Evolutionary conservation across 2,797 vertebrate species (phyloP).

Genomic region (Octomys mimax): DNA sequence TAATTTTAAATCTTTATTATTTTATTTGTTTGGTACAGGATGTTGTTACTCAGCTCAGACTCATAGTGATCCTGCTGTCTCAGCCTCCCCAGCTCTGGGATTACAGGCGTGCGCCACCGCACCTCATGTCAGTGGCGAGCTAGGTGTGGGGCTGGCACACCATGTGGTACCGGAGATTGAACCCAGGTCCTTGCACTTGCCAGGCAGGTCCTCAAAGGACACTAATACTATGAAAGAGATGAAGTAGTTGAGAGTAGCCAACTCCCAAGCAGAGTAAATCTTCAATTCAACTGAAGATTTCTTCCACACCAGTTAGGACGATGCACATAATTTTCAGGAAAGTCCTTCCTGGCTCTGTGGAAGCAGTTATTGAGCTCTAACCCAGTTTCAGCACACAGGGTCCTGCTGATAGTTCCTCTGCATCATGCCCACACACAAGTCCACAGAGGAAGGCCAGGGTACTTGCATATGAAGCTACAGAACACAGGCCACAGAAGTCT

Average conservation of each 20-base stretch:
- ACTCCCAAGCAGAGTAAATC: conserved; percentile 9
- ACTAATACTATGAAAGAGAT: not conserved
- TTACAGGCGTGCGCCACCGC: too few species aligned
- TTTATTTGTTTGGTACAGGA: too few species aligned
- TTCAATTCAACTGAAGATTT: not conserved
- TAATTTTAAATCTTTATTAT: too few species aligned
- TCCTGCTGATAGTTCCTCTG: not conserved
- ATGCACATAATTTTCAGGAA: not conserved
- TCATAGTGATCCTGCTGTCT: too few species aligned
- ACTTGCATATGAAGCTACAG: not conserved
- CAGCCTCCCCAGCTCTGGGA: too few species aligned
- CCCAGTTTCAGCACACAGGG: not conserved
- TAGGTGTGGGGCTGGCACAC: too few species aligned
- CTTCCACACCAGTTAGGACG: not conserved
- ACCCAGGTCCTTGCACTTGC: too few species aligned
- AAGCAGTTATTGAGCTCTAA: not conserved
- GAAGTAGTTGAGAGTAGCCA: not conserved
- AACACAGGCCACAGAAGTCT: not conserved
- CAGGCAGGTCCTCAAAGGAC: not conserved
- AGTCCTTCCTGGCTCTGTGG: not conserved
- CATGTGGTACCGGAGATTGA: too few species aligned
- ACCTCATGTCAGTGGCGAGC: too few species aligned
- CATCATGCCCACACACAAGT: not conserved
- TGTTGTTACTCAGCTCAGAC: too few species aligned
- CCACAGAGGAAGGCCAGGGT: not conserved